Evolutionary conservation across 2,113 vertebrate genomes (phyloP).

Genomic region (Anolis carolinensis): DNA sequence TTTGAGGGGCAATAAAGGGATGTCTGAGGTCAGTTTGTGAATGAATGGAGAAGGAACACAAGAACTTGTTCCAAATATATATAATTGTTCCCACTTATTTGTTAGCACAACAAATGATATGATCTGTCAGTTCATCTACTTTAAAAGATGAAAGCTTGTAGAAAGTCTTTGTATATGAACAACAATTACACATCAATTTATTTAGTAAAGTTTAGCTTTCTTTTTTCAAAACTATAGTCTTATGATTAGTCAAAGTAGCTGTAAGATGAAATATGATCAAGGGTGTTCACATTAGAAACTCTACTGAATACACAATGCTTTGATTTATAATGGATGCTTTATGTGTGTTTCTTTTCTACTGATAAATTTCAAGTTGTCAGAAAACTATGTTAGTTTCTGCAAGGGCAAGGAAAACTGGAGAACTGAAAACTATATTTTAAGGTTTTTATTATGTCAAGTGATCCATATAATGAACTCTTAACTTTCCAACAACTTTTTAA

Average conservation of each 20-base stretch:
- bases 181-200: conserved; percentile 73
- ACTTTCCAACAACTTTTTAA: conserved; percentile 2
- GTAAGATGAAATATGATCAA: conserved; percentile 73
- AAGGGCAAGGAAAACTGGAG: conserved; percentile 52
- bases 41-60: not conserved
- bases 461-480: conserved; percentile 44
- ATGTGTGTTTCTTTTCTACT: conserved; percentile 57
- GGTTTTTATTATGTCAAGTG: conserved; percentile 66
- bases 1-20: not conserved
- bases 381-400: conserved; percentile 65
- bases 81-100: not conserved
- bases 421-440: conserved; percentile 71
- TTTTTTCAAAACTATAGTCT: conserved; percentile 63
- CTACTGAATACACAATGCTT: conserved; percentile 63
- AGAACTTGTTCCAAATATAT: not conserved
- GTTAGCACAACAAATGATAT: not conserved
- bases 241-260: conserved; percentile 67
- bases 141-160: conserved; percentile 36
- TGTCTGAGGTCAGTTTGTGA: not conserved
- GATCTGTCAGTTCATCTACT: not conserved
- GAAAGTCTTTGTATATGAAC: conserved; percentile 59
- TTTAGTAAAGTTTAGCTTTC: conserved; percentile 68
- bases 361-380: conserved; percentile 66
- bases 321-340: conserved; percentile 74
- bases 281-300: conserved; percentile 65